A percentile compares a stretch with the other conserved stretches of the same genome.
Conservation (phyloP, 2,113 vertebrate species). For the Gobius niger region DNA sequence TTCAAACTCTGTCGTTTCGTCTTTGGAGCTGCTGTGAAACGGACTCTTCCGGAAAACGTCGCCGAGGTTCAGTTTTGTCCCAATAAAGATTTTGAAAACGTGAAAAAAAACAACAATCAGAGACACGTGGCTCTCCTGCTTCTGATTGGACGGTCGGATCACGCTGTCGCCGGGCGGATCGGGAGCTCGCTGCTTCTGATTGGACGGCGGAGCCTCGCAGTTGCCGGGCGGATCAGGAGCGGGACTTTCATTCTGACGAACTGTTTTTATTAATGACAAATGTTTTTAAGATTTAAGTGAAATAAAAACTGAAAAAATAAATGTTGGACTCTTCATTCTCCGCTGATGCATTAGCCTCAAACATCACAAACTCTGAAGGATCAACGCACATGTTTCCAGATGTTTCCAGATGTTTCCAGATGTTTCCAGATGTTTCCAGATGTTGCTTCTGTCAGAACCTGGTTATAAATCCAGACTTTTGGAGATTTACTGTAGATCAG, state of each 20-base stretch:
- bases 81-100: neutral
- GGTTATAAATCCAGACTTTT: too few relatives aligned
- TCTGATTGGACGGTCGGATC: constrained; percentile 7
- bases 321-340: neutral
- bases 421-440: too few relatives aligned
- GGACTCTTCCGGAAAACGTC: neutral
- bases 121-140: neutral
- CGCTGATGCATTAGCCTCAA: too few relatives aligned
- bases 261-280: constrained; percentile 7
- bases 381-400: too few relatives aligned
- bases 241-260: neutral
- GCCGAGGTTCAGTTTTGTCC: neutral
- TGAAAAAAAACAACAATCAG: neutral
- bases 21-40: constrained; percentile 2
- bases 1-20: neutral
- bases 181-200: neutral
- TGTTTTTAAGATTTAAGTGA: constrained; percentile 7
- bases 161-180: neutral
- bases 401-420: too few relatives aligned
- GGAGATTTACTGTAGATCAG: too few relatives aligned
- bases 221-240: neutral
- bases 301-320: constrained; percentile 5
- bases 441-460: too few relatives aligned
- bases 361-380: too few relatives aligned
- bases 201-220: neutral